Conservation (phyloP, 1,140 invertebrate species). For the Mamestra configurata region DNA sequence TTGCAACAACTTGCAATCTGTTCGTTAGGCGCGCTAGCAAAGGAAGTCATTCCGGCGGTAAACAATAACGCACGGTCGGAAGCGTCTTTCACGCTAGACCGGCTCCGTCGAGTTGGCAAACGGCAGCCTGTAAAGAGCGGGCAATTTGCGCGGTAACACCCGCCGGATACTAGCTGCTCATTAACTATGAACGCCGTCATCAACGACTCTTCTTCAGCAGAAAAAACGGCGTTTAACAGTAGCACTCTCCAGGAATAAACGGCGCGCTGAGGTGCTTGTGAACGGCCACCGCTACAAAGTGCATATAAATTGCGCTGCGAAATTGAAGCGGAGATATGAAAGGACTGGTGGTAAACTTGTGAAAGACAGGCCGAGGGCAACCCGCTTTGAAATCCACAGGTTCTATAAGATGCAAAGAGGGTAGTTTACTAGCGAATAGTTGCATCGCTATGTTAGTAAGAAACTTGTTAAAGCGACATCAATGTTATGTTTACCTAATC, state of each 20-base stretch:
- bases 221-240: constrained; percentile 84
- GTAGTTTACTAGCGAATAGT: constrained; percentile 21
- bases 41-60: constrained; percentile 81
- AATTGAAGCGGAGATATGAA: constrained; percentile 84
- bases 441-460: constrained; percentile 25
- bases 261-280: constrained; percentile 75
- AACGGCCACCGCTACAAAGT: constrained; percentile 80
- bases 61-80: constrained; percentile 83
- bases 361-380: constrained; percentile 74
- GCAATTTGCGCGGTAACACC: constrained; percentile 81
- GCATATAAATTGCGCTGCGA: constrained; percentile 85
- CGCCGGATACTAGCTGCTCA: constrained; percentile 84
- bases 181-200: constrained; percentile 87
- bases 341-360: constrained; percentile 75
- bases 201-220: constrained; percentile 81
- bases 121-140: constrained; percentile 73
- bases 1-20: constrained; percentile 54
- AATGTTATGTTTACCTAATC: not conserved
- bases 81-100: constrained; percentile 77
- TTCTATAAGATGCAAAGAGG: constrained; percentile 69
- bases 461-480: constrained; percentile 14
- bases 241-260: constrained; percentile 81
- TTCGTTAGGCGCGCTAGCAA: constrained; percentile 65
- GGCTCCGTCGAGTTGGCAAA: constrained; percentile 74
- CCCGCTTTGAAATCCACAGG: constrained; percentile 73